Base-by-base conservation (phyloP, 2,888 invertebrate genomes). In the Eremobia ochroleuca region DNA sequence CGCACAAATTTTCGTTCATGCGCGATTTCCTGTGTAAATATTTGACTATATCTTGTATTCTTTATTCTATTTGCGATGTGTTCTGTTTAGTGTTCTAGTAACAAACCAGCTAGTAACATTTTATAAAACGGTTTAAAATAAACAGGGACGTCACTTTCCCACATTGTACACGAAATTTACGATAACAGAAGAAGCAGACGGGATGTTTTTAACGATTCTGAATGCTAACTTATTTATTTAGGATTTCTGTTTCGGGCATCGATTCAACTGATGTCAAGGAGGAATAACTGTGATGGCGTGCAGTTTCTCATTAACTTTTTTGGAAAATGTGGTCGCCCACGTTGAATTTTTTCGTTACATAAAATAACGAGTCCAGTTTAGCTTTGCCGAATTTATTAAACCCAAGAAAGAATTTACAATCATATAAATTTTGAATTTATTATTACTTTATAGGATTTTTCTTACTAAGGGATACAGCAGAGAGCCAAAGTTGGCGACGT, bases 221-320 rank as follows among this genome's bases (percentile, higher is more conserved):
- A 73, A 81, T 76, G 69, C 43, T 75, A 61, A 86, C 59, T 79
- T 83, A 72, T 85, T 86, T 86, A 84, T 77, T 85, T 85, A 85
- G 81, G 76, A 81, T 81, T 72, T 77, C 77, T 78, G 69, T 75
- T 79, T 82, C 70, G 74, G 86, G 46, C 66, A 75, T 70, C 72
- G 73, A 70, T 72, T 82, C 59, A 58, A 69, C 55, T 76, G 77
- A 78, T 70, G 76, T 69, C 31, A 73, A 69, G 72, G 68, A 66
- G 55, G 59, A 77, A 67, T 79, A 67, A 78, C 77, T 72, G 75
- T 66, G 52, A 52, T 87, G 64, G 85, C 82, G 76, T 87, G 79
- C 86, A 64, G 85, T 73, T 85, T 85, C 79, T 78, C 76, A 64
- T 78, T 85, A 77, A 82, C 64, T 76, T 87, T 80, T 81, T 84